Conservation (phyloP, 2,888 invertebrate genomes). For the Idaea biselata region DNA sequence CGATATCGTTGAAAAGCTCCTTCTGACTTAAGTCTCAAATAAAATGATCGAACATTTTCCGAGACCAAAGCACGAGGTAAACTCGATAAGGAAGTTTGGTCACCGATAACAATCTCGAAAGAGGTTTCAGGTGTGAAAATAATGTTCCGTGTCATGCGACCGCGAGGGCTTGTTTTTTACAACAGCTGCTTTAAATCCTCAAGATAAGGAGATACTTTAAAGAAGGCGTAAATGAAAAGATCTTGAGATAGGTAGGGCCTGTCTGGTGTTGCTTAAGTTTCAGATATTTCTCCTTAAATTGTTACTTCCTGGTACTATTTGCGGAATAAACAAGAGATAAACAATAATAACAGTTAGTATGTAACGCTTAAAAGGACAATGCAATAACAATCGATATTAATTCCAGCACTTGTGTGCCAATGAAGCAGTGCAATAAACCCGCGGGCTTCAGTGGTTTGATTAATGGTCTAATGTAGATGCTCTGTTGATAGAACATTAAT, state of each 20-base stretch:
- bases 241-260: not conserved
- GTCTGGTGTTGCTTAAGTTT: not conserved
- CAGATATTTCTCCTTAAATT: not conserved
- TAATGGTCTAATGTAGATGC: conserved; percentile 14
- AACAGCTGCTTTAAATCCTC: not conserved
- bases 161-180: not conserved
- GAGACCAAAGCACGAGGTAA: not conserved
- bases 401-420: conserved; percentile 5
- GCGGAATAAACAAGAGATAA: too few relatives aligned
- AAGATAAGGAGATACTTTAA: not conserved
- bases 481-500: not conserved
- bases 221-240: not conserved
- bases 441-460: conserved; percentile 14
- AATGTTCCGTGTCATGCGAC: not conserved
- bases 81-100: conserved; percentile 1
- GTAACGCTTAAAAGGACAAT: not conserved
- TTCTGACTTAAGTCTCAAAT: not conserved
- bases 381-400: not conserved
- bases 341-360: too few relatives aligned
- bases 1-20: not conserved
- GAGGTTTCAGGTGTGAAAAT: conserved; percentile 1
- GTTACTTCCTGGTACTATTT: not conserved
- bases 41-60: not conserved
- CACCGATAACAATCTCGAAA: not conserved
- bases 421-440: conserved; percentile 1